phyloP scores from a whole-genome alignment of 1,140 invertebrate genomes.

The Planococcus citri region DNA sequence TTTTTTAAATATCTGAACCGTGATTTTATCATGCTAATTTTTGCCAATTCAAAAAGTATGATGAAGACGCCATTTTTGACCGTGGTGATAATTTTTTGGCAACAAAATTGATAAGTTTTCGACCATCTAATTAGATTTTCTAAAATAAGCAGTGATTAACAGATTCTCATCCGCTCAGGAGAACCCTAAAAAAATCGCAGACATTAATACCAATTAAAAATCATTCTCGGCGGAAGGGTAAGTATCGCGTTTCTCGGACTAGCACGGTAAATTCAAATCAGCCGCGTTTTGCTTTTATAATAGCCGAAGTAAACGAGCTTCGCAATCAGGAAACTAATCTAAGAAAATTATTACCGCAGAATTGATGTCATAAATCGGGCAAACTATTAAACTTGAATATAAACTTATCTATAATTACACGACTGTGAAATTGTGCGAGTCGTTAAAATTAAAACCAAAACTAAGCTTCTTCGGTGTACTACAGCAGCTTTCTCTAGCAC shows the following conservation, averaged over 20 bases:
- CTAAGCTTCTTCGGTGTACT: background rate
- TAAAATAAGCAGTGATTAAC: too few relatives aligned
- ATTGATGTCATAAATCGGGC: background rate
- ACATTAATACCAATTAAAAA: background rate
- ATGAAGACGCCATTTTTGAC: too few relatives aligned
- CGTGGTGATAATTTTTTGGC: too few relatives aligned
- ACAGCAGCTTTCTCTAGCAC: too few relatives aligned
- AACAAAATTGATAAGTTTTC: too few relatives aligned
- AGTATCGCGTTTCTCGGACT: background rate
- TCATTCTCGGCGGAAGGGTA: background rate
- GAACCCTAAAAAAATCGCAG: too few relatives aligned
- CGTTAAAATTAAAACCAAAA: background rate
- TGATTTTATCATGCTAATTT: too few relatives aligned
- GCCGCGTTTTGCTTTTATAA: background rate
- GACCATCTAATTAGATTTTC: too few relatives aligned
- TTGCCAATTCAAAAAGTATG: too few relatives aligned
- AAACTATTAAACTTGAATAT: slow-evolving; percentile 4
- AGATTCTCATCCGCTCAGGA: too few relatives aligned
- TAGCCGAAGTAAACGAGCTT: background rate
- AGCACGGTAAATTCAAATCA: background rate
- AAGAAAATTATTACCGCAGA: background rate
- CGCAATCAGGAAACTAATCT: slow-evolving; percentile 6
- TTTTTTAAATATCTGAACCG: too few relatives aligned
- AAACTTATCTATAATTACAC: slow-evolving; percentile 4
- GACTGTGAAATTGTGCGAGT: background rate